A percentile compares a stretch with the other conserved stretches of the same genome.
Conservation (phyloP, 2,888 invertebrate genomes). For the Harpalus rufipes region DNA sequence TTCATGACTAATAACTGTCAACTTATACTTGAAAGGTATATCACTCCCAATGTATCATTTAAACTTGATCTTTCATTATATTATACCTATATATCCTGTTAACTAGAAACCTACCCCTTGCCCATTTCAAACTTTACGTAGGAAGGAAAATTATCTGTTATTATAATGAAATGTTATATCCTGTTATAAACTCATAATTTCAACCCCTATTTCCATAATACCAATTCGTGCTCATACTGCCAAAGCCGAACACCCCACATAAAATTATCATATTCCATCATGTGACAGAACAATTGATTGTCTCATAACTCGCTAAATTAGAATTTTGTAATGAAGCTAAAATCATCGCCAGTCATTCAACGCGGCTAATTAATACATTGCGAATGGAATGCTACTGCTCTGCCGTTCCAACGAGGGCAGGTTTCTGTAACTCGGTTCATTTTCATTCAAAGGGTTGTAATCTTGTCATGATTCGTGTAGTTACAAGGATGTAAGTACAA, state of each 20-base stretch:
- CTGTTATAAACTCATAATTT: background rate
- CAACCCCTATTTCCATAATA: conserved; percentile 9
- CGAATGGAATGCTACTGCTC: conserved; percentile 2
- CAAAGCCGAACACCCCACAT: background rate
- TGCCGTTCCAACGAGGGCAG: background rate
- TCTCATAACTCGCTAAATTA: conserved; percentile 31
- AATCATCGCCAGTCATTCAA: conserved; percentile 7
- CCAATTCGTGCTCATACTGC: conserved; percentile 10
- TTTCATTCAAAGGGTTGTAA: background rate
- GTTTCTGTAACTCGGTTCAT: background rate
- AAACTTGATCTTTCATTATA: background rate
- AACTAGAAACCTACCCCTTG: background rate
- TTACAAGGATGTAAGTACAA: background rate
- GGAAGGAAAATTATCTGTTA: background rate
- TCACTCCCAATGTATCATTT: background rate
- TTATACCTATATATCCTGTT: background rate
- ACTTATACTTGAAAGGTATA: background rate
- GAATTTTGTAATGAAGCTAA: conserved; percentile 14
- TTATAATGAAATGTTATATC: background rate
- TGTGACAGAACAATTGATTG: conserved; percentile 16
- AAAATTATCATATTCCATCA: conserved; percentile 40
- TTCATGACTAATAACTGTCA: background rate
- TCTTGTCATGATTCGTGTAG: background rate
- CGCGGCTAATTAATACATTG: conserved; percentile 25
- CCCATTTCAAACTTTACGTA: background rate